Base-by-base conservation (phyloP, 1,140 invertebrate genomes). In the Danaus melanippus region DNA sequence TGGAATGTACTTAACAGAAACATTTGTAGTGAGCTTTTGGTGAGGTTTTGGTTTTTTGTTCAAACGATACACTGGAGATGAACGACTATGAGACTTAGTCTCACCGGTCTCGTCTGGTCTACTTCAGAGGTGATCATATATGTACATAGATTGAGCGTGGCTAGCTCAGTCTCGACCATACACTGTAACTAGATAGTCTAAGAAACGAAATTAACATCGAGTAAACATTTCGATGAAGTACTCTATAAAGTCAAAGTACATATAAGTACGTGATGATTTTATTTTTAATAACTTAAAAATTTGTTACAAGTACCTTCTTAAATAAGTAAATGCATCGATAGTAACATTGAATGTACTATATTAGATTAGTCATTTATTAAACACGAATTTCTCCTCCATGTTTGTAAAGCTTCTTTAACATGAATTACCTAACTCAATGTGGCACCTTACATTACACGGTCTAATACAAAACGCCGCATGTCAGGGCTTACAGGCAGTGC, bases 21-120 rank as follows among this genome's bases (percentile, higher is more conserved):
- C 11, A 17, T 42, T 43, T 12, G 66, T 10, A 60, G 61, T 53
- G 58, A 64, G 46, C 58, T 66, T 67, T 68, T 71, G 64, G 61
- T 66, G 46, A 50, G 66, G 66, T 74, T 82, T 82, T 79, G 71
- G 71, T 70, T 76, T 51, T 64, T 67, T 62, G 44, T 67, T 67
- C 50, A 65, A 71, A 69, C 49, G 63, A 60, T 60, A 55, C 54
- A 65, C 39, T 60, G 50, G 60, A 59, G 59, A 62, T 48, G 48
- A 59, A 9, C 46, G 46, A 42, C 45, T 48, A 49, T n/a, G 67
- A 74, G 68, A 74, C 70, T 69, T 65, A 59, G 71, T 76, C 74
- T 72, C 62, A 46, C 15, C 50, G 43, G 49, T 32, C 6, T 32
- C 2, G 21, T 32, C 21, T 32, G 2, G n/a, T 46, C 32, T 58